Conservation (phyloP, 2,797 vertebrate species). For the Danio aesculapii region DNA sequence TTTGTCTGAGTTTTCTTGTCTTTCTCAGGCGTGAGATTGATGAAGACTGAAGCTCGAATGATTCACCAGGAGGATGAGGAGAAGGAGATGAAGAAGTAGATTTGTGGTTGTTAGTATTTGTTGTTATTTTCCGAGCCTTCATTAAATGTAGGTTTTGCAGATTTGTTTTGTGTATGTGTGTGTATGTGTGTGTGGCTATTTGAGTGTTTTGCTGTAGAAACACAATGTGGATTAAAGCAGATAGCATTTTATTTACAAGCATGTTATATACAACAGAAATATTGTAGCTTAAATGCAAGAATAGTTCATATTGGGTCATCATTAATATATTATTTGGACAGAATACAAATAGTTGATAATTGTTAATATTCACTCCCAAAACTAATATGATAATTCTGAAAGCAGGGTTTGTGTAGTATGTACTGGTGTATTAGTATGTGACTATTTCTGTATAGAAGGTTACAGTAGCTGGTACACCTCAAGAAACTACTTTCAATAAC, state of each 20-base stretch:
- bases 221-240: conserved; percentile 21
- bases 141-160: conserved; percentile 36
- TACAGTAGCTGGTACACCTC: neutral
- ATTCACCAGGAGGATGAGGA: conserved; percentile 90
- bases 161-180: neutral
- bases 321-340: neutral
- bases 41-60: conserved; percentile 80
- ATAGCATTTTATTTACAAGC: neutral
- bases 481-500: neutral
- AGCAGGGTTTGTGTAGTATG: neutral
- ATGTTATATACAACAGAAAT: neutral
- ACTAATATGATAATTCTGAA: neutral
- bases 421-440: neutral
- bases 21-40: conserved; percentile 80
- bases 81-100: conserved; percentile 79
- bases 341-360: neutral
- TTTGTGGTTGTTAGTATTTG: neutral
- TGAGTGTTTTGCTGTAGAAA: conserved; percentile 25
- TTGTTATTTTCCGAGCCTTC: conserved; percentile 14
- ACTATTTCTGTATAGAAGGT: neutral
- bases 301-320: neutral
- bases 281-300: conserved; percentile 6
- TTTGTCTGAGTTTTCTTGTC: conserved; percentile 42
- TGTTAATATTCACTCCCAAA: neutral
- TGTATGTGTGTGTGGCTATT: neutral